Evolutionary conservation across 2,797 vertebrate genomes (phyloP).

Genomic region (Carduelis carduelis): DNA sequence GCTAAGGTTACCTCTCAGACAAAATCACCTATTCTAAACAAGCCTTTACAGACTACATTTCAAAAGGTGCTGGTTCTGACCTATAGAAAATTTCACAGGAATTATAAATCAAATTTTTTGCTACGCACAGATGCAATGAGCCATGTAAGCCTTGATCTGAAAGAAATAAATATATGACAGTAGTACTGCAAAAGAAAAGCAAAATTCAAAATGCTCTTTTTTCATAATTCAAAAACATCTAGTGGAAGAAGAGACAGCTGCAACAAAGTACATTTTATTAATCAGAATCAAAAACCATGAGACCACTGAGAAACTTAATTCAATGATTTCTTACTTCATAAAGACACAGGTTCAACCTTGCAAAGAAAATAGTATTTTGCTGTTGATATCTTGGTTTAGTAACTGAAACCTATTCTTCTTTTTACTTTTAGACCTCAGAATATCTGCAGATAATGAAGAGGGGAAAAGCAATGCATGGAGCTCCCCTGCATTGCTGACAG

Average conservation of each 20-base stretch:
- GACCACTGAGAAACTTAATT: neutral
- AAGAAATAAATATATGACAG: neutral
- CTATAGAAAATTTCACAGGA: neutral
- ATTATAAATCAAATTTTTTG: neutral
- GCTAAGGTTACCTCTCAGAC: neutral
- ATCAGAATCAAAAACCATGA: neutral
- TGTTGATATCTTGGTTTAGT: neutral
- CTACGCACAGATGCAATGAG: neutral
- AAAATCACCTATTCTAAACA: neutral
- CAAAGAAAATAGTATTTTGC: neutral
- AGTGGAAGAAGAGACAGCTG: neutral
- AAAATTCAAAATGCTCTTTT: neutral
- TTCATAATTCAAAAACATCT: neutral
- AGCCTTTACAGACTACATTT: neutral
- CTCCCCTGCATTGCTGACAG: rapidly evolving
- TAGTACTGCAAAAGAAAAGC: neutral
- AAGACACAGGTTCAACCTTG: neutral
- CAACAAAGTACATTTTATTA: neutral
- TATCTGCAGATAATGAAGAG: neutral
- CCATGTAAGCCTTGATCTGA: neutral
- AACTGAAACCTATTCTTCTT: neutral
- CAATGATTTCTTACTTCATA: neutral
- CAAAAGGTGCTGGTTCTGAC: neutral
- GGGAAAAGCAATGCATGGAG: neutral
- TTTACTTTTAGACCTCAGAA: neutral